Evolutionary conservation across 2,113 vertebrate genomes (phyloP).

Genomic region (Thomomys bottae): DNA sequence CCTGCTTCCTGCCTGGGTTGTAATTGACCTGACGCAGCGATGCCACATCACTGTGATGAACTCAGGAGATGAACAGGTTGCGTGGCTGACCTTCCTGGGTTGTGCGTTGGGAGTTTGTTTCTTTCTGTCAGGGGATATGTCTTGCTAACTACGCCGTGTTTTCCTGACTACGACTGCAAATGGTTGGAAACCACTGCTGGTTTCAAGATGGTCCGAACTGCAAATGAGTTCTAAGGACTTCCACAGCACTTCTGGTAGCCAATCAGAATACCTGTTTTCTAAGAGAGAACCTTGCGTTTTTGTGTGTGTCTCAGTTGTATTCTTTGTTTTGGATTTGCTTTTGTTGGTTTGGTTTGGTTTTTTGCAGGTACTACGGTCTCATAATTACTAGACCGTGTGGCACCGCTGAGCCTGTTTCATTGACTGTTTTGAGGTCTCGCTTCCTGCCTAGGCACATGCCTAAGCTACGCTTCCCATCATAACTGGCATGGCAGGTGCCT

Average conservation of each 20-base stretch:
- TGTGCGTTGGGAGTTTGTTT: background rate
- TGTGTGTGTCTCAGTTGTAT: conserved; percentile 31
- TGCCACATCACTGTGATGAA: background rate
- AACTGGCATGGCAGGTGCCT: no score
- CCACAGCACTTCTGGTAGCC: conserved; percentile 49
- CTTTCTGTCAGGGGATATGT: background rate
- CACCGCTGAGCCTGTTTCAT: no score
- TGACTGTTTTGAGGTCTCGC: no score
- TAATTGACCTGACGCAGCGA: background rate
- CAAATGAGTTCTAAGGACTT: conserved; percentile 43
- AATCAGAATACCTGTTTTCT: conserved; percentile 45
- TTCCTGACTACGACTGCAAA: background rate
- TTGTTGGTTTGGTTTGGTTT: no score
- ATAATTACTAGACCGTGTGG: no score
- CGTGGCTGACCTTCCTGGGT: conserved; percentile 14
- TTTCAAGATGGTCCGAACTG: background rate
- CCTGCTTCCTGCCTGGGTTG: background rate
- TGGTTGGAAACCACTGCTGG: conserved; percentile 6
- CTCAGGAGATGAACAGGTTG: background rate
- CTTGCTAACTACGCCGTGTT: background rate
- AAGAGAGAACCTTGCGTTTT: background rate
- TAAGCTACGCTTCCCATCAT: no score
- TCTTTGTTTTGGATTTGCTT: no score
- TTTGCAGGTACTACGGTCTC: no score
- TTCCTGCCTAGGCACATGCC: no score